Evolutionary conservation across 1,140 invertebrate species (phyloP).

Genomic region (Panagrolaimus sp.): DNA sequence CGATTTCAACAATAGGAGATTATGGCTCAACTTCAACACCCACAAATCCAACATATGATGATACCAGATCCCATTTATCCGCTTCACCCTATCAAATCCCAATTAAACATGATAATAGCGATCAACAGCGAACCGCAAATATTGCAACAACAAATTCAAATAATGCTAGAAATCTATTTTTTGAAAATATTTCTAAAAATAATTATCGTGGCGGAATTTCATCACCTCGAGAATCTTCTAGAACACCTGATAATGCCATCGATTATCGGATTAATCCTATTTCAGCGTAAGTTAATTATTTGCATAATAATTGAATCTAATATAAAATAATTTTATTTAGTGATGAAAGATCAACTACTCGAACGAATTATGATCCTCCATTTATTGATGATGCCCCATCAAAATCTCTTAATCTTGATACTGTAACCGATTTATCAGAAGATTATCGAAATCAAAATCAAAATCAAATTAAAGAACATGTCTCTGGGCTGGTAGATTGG

Average conservation of each 20-base stretch:
- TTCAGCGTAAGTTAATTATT: slow-evolving; percentile 11
- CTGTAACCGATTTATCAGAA: neutral
- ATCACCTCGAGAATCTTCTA: neutral
- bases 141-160: neutral
- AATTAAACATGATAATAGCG: neutral
- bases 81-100: slow-evolving; percentile 3
- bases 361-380: slow-evolving; percentile 13
- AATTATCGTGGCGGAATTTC: neutral
- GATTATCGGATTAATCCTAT: slow-evolving; percentile 1
- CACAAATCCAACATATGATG: neutral
- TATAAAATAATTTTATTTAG: neutral
- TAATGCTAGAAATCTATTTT: neutral
- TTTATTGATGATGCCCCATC: slow-evolving; percentile 18
- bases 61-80: neutral
- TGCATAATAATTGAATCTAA: too few relatives aligned
- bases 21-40: neutral
- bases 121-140: neutral
- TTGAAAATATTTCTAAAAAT: neutral
- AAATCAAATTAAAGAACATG: slow-evolving; percentile 61
- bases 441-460: slow-evolving; percentile 49
- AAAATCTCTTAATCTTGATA: neutral
- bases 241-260: neutral
- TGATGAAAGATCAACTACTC: slow-evolving; percentile 1
- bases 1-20: too few relatives aligned
- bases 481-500: slow-evolving; percentile 70